A percentile compares a stretch with the other conserved stretches of the same genome.
Conservation (phyloP, 2,888 invertebrate species). For the Megalurothrips usitatus region DNA sequence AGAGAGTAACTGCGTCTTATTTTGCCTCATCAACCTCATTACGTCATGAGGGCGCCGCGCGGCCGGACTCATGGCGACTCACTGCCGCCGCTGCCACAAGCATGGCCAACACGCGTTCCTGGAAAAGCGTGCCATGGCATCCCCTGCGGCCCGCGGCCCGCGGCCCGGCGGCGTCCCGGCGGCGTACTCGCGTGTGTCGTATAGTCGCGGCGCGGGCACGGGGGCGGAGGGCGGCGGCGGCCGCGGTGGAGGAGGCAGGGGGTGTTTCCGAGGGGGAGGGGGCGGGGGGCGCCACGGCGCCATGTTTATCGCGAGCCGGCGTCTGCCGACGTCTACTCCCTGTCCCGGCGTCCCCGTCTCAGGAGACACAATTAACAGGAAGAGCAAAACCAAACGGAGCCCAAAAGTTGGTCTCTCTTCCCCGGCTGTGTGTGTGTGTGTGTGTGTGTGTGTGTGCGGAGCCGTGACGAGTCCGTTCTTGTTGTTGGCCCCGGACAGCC, state of each 20-base stretch:
- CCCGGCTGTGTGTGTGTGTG: neutral
- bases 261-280: neutral
- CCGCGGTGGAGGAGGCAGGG: neutral
- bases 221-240: neutral
- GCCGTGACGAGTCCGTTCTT: neutral
- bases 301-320: no score
- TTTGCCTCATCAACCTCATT: slow-evolving; percentile 13
- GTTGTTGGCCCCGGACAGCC: neutral
- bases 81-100: neutral
- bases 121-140: neutral
- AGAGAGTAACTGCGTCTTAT: neutral
- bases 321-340: neutral
- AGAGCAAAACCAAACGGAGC: neutral
- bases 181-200: neutral
- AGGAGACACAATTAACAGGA: slow-evolving; percentile 15
- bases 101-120: neutral
- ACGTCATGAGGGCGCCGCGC: neutral
- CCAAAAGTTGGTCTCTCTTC: neutral
- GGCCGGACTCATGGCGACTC: neutral
- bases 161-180: neutral
- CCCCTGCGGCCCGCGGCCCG: neutral
- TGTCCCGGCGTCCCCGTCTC: neutral
- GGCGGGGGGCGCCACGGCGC: neutral
- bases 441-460: slow-evolving; percentile 7
- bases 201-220: no score